Conservation (phyloP, 2,797 vertebrate genomes). For the Pangasius larnaudii region DNA sequence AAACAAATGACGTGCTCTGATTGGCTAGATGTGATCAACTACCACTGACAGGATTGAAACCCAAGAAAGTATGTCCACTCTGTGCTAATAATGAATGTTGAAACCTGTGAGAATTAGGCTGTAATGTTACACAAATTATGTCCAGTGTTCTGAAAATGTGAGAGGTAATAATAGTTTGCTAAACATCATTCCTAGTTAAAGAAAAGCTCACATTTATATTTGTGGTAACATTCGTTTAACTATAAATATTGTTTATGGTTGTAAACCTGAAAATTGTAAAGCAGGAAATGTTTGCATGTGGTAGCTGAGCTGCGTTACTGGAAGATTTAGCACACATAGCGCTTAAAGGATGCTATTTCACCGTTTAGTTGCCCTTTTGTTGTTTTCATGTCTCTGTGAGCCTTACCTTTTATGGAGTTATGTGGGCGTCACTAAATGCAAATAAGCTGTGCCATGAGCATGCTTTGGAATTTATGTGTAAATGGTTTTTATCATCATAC, state of each 20-base stretch:
- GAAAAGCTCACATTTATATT: not conserved
- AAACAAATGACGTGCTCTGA: not conserved
- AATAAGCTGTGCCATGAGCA: not conserved
- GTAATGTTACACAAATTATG: not conserved
- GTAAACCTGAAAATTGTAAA: not conserved
- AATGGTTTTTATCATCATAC: not conserved
- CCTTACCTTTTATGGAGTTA: not conserved
- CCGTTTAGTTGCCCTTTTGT: not conserved
- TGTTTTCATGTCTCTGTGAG: not conserved
- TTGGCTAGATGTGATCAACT: slow-evolving; percentile 22
- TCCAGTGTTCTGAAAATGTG: not conserved
- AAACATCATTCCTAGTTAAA: not conserved
- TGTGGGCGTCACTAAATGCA: not conserved
- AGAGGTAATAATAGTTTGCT: not conserved
- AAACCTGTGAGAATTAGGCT: not conserved
- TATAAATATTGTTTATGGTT: not conserved
- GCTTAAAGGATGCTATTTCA: not conserved
- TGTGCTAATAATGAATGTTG: not conserved
- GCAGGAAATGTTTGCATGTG: not conserved
- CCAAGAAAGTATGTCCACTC: not conserved
- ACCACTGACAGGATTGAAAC: not conserved
- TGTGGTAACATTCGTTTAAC: not conserved
- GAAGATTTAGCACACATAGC: not conserved
- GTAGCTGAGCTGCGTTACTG: not conserved
- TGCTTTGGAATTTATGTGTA: not conserved